Conservation (phyloP, 2,888 invertebrate genomes). For the Lymantria monacha region DNA sequence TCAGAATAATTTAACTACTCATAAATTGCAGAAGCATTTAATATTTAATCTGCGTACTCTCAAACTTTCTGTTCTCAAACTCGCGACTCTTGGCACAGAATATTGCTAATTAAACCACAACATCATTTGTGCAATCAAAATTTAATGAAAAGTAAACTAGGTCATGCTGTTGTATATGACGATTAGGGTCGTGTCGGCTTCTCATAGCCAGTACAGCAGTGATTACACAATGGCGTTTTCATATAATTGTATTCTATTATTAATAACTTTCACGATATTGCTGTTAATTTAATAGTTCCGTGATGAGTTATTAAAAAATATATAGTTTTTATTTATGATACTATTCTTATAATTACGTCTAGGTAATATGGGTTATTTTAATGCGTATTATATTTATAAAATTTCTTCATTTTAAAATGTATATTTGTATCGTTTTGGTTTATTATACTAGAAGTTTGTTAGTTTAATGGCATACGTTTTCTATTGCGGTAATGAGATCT, state of each 20-base stretch:
- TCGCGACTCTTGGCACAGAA: too few species aligned
- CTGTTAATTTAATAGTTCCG: background rate
- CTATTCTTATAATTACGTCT: background rate
- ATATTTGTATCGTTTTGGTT: background rate
- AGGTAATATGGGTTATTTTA: too few species aligned
- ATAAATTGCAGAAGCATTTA: too few species aligned
- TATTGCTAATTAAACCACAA: too few species aligned
- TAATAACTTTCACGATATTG: background rate
- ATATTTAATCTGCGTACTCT: too few species aligned
- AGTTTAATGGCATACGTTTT: too few species aligned
- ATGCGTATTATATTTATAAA: too few species aligned
- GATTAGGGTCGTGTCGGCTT: conserved; percentile 24
- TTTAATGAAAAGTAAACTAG: conserved; percentile 24
- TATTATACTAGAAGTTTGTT: too few species aligned
- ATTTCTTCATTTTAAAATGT: background rate
- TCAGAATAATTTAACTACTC: too few species aligned
- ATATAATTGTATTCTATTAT: background rate
- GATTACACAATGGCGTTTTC: conserved; percentile 18
- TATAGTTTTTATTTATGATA: background rate
- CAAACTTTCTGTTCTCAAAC: too few species aligned
- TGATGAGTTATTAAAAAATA: background rate
- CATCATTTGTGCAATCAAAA: background rate
- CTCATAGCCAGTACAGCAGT: conserved; percentile 13
- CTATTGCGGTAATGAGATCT: too few species aligned
- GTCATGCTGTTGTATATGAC: conserved; percentile 23